Evolutionary conservation across 2,888 invertebrate genomes (phyloP).

Genomic region (Alsophila aescularia): DNA sequence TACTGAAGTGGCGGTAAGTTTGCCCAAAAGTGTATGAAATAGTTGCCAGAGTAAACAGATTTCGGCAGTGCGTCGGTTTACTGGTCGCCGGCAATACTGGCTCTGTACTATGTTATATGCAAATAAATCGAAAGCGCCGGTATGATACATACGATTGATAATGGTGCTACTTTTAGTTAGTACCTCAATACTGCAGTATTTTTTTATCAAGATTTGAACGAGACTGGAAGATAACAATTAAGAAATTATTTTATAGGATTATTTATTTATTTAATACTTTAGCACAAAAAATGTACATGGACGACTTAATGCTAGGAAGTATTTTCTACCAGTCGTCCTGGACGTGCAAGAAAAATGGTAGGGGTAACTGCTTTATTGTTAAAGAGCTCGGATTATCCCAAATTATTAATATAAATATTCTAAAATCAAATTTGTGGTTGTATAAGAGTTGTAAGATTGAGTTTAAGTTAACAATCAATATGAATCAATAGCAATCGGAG

Average conservation of each 20-base stretch:
- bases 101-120: slow-evolving; percentile 43
- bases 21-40: slow-evolving; percentile 3
- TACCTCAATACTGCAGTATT: background rate
- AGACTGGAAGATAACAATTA: no score
- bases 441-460: background rate
- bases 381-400: no score
- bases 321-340: no score
- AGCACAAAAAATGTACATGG: no score
- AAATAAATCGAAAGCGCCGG: slow-evolving; percentile 72
- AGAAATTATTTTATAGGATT: no score
- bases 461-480: background rate
- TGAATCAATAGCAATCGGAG: background rate
- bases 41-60: slow-evolving; percentile 27
- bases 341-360: no score
- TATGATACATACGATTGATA: slow-evolving; percentile 45
- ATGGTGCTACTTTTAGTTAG: slow-evolving; percentile 38
- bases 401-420: no score
- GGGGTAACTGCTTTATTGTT: no score
- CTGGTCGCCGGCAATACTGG: slow-evolving; percentile 14
- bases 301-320: no score
- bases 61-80: slow-evolving; percentile 24
- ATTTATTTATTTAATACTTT: no score
- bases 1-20: slow-evolving; percentile 12
- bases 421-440: no score
- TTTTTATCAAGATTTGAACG: no score